These are phyloP conservation scores for Netelia melanura DNA, from an alignment of 2,888 invertebrate genomes.

Conservation along the genomic window DNA sequence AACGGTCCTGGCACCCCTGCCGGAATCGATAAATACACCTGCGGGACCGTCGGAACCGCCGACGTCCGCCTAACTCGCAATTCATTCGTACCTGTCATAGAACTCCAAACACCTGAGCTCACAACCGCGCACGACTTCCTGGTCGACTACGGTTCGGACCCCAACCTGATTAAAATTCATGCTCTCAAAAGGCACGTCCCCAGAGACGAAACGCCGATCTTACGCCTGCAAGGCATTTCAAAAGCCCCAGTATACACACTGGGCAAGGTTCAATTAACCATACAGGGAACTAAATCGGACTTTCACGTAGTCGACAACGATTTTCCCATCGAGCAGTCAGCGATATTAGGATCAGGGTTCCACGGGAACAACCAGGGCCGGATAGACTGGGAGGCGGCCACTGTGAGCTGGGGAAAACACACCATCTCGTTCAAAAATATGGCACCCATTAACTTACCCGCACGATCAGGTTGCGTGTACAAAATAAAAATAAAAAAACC, in stretches of 20 bases:
- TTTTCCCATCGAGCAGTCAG: background rate
- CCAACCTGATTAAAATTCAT: slow-evolving; percentile 1
- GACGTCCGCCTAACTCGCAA: slow-evolving; percentile 16
- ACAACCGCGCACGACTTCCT: background rate
- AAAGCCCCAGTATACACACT: background rate
- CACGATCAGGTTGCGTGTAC: too few species aligned
- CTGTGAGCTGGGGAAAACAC: background rate
- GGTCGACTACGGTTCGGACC: slow-evolving; percentile 31
- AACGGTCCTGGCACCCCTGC: too few species aligned
- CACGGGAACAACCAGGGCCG: background rate
- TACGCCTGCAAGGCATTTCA: slow-evolving; percentile 19
- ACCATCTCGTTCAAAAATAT: background rate
- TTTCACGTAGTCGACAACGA: background rate
- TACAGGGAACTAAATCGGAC: background rate
- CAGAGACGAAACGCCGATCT: too few species aligned
- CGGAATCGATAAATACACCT: background rate
- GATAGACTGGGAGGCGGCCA: background rate
- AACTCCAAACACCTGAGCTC: slow-evolving; percentile 24
- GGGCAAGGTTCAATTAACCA: background rate
- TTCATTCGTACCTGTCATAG: slow-evolving; percentile 1
- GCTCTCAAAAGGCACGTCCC: background rate
- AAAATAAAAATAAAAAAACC: too few species aligned
- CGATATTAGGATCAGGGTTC: slow-evolving; percentile 11
- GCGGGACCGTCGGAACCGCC: too few species aligned
- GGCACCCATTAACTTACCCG: too few species aligned